A percentile compares a stretch with the other conserved stretches of the same genome.
Evolutionary conservation across 2,888 invertebrate genomes (phyloP).

Genomic region (Xanthorhoe spadicearia): DNA sequence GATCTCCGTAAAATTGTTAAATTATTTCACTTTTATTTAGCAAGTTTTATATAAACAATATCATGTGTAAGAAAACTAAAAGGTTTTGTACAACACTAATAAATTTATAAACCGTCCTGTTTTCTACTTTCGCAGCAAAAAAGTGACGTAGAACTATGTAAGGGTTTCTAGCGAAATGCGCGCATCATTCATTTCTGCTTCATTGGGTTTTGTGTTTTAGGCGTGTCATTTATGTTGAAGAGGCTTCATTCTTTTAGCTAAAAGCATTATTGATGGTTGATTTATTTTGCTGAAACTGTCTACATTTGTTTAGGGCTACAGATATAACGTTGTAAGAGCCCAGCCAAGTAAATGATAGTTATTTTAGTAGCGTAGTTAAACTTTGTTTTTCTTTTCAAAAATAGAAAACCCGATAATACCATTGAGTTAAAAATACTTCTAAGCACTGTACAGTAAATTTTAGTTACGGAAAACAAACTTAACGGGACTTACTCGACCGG

Average conservation of each 20-base stretch:
- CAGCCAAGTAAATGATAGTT: no score
- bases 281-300: not conserved
- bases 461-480: conserved; percentile 44
- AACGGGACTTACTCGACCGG: conserved; percentile 42
- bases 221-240: conserved; percentile 54
- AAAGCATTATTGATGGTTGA: conserved; percentile 16
- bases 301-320: not conserved
- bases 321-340: no score
- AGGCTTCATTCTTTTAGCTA: conserved; percentile 40
- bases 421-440: conserved; percentile 9
- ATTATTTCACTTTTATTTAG: not conserved
- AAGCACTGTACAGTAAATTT: conserved; percentile 39
- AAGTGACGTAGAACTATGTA: conserved; percentile 46
- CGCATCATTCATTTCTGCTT: conserved; percentile 59
- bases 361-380: not conserved
- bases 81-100: conserved; percentile 3
- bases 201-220: conserved; percentile 59
- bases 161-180: conserved; percentile 49
- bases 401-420: conserved; percentile 8
- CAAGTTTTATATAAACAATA: not conserved
- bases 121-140: conserved; percentile 37
- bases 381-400: not conserved
- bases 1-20: not conserved
- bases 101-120: conserved; percentile 10
- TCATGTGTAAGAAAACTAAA: not conserved